Base-by-base conservation (phyloP, 2,113 vertebrate genomes). In the Phaethornis superciliosus region DNA sequence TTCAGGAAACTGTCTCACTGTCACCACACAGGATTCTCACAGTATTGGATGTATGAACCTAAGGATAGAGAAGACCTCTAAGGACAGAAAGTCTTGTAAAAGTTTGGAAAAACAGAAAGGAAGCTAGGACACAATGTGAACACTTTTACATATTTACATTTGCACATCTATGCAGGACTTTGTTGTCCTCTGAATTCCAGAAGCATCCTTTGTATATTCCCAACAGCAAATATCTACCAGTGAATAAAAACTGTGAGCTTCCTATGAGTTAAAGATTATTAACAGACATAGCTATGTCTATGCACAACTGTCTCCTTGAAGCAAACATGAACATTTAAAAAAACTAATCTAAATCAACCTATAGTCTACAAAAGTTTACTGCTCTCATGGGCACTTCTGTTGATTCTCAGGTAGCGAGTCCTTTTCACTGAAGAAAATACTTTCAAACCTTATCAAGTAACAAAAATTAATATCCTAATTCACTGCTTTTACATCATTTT, bases 1-100 rank as follows among this genome's bases (percentile, higher is more conserved):
- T 46, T 40, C 35, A 81, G 56, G 19, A 81, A 70, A 77, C 8
- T 0, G 1, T 17, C 63, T 15, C 46, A 54, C 15, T 28, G 63
- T 3, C 30, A 85, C 0, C 19, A 56, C 40, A 32, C 10, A n/a
- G 51, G n/a, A 67, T 20, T 51, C 46, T 67, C 40, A 56, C 59
- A 83, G n/a, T 64, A 55, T 42, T 70, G n/a, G 1, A 26, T 15
- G 2, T 14, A 55, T 3, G 0, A 27, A 42, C 9, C 15, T 23
- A 35, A 77, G 88, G 54, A 47, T 63, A 24, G 17, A 2, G 0
- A 72, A 84, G 55, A 37, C 23, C 28, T 60, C 26, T 42, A 81
- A 51, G 40, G 37, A 84, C 21, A 8, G 11, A 62, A 65, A 22
- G 46, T 26, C 42, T 55, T 19, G 33, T 15, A 37, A 13, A 82